Evolutionary conservation across 1,140 invertebrate species (phyloP), one percentile per base, ranked within the genome.

Genomic region (Drosophila lini): DNA sequence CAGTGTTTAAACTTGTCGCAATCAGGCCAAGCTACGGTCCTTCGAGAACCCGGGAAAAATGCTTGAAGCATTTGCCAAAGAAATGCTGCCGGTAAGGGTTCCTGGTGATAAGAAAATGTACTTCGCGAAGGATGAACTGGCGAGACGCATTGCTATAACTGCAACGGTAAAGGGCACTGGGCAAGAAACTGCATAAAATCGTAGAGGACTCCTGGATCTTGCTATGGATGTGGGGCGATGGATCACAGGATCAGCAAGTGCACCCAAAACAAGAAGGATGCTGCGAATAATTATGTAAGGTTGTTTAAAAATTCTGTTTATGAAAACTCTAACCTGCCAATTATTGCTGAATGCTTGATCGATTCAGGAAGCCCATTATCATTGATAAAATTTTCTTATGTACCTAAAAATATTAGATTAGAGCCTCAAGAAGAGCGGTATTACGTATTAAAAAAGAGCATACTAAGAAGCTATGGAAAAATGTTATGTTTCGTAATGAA

Each of bases 141-240:
- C 11, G 5, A 34, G 11, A 13, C 13, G 11, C 36, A 11, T 13
- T 38, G 11, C 36, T 5, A 38, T 13, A 38, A 13, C 5, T 38
- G 36, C 13, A 38, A 52, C 16, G 11, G 28, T 11, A 52, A 52
- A 25, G 48, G 48, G 5, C 31, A 52, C 10, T 52, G 48, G 48
- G 48, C 48, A 10, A 34, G 31, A 19, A 16, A 31, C 13, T 52
- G 48, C 28, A 7, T n/a, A 5, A 52, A 52, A 32, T 28, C 28
- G 2, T 34, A 52, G 5, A n/a, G 28, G 9, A 52, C 28, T 5
- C 28, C 48, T 31, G 28, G n/a, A 5, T 15, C 22, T n/a, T 28
- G 11, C 5, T 16, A 5, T 25, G n/a, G 48, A 53, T 53, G 16
- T 42, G 41, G 41, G 32, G 8, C 11, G 34, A 2, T 16, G 11